phyloP scores from a whole-genome alignment of 1,140 invertebrate species.

The Chironomus striatipennis region DNA sequence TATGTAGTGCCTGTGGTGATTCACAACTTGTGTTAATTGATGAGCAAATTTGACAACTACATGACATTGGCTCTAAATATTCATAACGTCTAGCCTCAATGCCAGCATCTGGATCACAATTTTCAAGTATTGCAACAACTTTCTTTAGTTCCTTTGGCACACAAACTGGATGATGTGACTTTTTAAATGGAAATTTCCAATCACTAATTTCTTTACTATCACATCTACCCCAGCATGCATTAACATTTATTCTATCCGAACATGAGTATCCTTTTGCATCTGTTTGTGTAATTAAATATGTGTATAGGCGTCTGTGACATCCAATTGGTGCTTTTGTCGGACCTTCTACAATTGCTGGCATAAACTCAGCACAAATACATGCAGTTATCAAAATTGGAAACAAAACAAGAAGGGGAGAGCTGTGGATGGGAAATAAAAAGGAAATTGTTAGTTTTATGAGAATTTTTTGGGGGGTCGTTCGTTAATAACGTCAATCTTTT shows the following conservation, averaged over 20 bases:
- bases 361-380: background rate
- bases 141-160: constrained; percentile 56
- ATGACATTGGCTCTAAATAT: constrained; percentile 53
- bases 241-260: constrained; percentile 61
- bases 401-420: no score
- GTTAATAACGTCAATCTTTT: no score
- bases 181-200: constrained; percentile 78
- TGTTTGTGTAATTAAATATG: constrained; percentile 43
- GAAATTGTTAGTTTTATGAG: no score
- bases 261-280: constrained; percentile 55
- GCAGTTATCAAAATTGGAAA: no score
- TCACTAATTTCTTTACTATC: constrained; percentile 78
- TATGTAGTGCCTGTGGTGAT: constrained; percentile 23
- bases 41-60: constrained; percentile 48
- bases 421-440: no score
- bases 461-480: no score
- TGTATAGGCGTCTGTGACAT: constrained; percentile 42
- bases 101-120: constrained; percentile 55
- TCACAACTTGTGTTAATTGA: constrained; percentile 46
- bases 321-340: constrained; percentile 32
- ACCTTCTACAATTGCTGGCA: no score
- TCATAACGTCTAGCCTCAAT: constrained; percentile 49
- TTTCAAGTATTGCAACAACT: constrained; percentile 45
- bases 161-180: constrained; percentile 74
- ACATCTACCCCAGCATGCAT: constrained; percentile 74